A percentile compares a stretch with the other conserved stretches of the same genome.
Conservation (phyloP, 2,797 vertebrate species). For the Anguilla megastoma region DNA sequence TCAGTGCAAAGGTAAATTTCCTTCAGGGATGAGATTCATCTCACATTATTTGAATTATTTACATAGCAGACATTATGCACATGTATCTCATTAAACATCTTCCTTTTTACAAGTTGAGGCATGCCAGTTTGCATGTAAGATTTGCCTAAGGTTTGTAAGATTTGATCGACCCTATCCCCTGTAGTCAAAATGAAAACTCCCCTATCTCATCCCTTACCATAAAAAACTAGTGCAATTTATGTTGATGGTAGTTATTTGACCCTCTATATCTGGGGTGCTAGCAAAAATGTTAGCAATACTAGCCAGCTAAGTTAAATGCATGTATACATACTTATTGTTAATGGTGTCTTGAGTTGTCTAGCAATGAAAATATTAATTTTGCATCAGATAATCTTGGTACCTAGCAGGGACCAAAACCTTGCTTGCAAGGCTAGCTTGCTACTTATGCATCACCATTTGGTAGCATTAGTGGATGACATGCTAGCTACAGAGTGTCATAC, state of each 20-base stretch:
- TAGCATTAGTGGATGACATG: background rate
- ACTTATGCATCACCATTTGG: background rate
- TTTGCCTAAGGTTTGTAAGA: background rate
- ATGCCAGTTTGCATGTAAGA: background rate
- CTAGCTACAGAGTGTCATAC: no score
- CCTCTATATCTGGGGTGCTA: background rate
- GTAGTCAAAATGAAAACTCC: background rate
- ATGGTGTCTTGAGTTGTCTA: background rate
- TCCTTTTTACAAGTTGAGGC: background rate
- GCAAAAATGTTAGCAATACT: background rate
- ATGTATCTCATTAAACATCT: background rate
- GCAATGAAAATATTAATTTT: background rate
- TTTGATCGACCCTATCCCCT: background rate
- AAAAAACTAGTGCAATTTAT: background rate
- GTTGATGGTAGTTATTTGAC: background rate
- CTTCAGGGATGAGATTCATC: background rate
- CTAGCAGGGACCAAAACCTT: background rate
- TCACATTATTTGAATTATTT: background rate
- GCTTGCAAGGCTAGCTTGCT: background rate
- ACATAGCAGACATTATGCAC: background rate
- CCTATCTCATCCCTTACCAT: background rate
- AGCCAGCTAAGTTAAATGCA: background rate
- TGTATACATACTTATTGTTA: background rate
- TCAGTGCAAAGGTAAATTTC: slow-evolving; percentile 80
- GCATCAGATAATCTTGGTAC: background rate